These are phyloP conservation scores for Aplocera efformata DNA, from an alignment of 2,888 invertebrate genomes.

Conservation along the genomic window DNA sequence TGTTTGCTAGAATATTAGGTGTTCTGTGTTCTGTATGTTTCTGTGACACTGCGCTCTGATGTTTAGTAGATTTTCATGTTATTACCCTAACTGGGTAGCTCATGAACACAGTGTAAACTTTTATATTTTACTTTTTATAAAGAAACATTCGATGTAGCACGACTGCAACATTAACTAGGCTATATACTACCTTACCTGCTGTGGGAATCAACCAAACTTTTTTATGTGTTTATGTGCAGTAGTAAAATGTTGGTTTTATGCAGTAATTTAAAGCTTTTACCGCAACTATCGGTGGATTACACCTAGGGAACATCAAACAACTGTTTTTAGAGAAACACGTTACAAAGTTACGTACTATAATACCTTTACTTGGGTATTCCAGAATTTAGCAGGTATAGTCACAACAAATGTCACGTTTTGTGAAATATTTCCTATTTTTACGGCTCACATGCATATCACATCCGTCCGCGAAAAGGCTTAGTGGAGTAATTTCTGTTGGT, in stretches of 20 bases:
- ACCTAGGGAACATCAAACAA: conserved; percentile 7
- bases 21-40: too few relatives aligned
- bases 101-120: conserved; percentile 5
- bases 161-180: conserved; percentile 21
- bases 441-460: too few relatives aligned
- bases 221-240: conserved; percentile 39
- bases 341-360: not conserved
- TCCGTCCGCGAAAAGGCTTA: too few relatives aligned
- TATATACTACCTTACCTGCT: conserved; percentile 11
- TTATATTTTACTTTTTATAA: conserved; percentile 10
- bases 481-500: too few relatives aligned
- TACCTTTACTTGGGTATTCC: not conserved
- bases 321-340: not conserved
- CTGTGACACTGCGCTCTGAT: too few relatives aligned
- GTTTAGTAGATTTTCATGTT: too few relatives aligned
- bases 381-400: too few relatives aligned
- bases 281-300: conserved; percentile 29
- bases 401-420: too few relatives aligned
- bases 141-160: conserved; percentile 17
- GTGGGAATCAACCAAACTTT: conserved; percentile 33
- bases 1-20: too few relatives aligned
- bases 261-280: conserved; percentile 37
- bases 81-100: not conserved
- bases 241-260: conserved; percentile 34
- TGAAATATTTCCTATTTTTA: too few relatives aligned